Percentiles rank a stretch among this genome's conserved stretches.
Conservation (phyloP, 2,797 vertebrate genomes). For the Scolopax rusticola region DNA sequence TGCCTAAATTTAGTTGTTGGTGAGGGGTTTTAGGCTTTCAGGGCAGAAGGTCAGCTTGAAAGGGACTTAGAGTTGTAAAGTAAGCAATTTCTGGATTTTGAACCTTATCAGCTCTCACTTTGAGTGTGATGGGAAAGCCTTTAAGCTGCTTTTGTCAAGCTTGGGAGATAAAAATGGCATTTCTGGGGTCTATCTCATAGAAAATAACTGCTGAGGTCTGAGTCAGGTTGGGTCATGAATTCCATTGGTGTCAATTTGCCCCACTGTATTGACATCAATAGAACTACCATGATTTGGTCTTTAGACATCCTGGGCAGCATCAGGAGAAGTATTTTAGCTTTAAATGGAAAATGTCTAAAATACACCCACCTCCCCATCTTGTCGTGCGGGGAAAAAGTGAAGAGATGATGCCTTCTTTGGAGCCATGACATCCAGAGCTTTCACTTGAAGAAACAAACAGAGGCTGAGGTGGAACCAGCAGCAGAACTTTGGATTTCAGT, state of each 20-base stretch:
- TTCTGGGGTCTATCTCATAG: not conserved
- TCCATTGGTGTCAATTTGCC: not conserved
- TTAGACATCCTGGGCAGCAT: not conserved
- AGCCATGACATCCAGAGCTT: not conserved
- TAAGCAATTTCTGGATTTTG: conserved; percentile 67
- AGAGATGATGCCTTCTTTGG: not conserved
- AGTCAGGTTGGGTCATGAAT: not conserved
- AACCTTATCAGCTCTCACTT: conserved; percentile 65
- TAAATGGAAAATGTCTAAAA: not conserved
- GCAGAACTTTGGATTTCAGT: not conserved
- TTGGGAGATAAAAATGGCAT: conserved; percentile 43
- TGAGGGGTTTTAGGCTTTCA: conserved; percentile 37
- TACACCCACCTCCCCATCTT: not conserved
- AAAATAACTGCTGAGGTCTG: not conserved
- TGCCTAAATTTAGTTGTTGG: conserved; percentile 66
- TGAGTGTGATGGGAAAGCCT: conserved; percentile 46
- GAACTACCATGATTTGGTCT: not conserved
- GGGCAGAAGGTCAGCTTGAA: conserved; percentile 72
- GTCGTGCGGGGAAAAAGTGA: not conserved
- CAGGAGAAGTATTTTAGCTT: not conserved
- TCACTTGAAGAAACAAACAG: not conserved
- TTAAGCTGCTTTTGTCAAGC: conserved; percentile 50
- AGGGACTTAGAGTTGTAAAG: conserved; percentile 61
- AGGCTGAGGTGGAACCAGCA: not conserved
- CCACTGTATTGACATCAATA: not conserved